phyloP scores from a whole-genome alignment of 2,797 vertebrate genomes.

The Paedocypris micromegethes region DNA sequence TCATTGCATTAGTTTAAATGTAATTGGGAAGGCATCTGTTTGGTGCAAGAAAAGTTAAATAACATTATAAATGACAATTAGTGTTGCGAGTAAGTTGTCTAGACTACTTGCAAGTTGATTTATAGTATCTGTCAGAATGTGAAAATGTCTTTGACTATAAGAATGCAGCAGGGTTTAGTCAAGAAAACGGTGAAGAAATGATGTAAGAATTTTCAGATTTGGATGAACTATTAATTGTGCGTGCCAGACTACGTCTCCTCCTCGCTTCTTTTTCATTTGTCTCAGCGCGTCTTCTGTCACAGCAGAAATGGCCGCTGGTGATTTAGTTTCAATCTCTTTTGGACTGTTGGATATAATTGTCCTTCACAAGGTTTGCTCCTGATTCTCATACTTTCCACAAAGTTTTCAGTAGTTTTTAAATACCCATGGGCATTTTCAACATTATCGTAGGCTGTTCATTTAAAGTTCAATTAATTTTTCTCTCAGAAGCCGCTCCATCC shows the following conservation, averaged over 20 bases:
- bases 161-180: background rate
- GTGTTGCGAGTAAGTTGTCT: too few species aligned
- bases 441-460: conserved; percentile 19
- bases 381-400: background rate
- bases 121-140: too few species aligned
- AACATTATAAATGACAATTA: too few species aligned
- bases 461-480: conserved; percentile 16
- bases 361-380: conserved; percentile 19
- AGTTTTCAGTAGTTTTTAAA: conserved; percentile 19
- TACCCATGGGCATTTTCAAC: conserved; percentile 9
- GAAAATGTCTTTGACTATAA: background rate
- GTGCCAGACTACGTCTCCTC: conserved; percentile 14
- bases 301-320: conserved; percentile 34
- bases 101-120: too few species aligned
- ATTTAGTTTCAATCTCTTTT: conserved; percentile 23
- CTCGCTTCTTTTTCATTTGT: conserved; percentile 17
- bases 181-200: background rate
- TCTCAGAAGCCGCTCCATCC: conserved; percentile 1
- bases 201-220: background rate
- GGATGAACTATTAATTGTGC: conserved; percentile 12
- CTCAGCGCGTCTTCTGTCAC: conserved; percentile 24
- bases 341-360: conserved; percentile 19
- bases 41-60: too few species aligned
- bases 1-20: too few species aligned
- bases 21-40: too few species aligned